A percentile compares a stretch with the other conserved stretches of the same genome.
Conservation (phyloP, 1,140 invertebrate genomes). For the Sycophila sp. region DNA sequence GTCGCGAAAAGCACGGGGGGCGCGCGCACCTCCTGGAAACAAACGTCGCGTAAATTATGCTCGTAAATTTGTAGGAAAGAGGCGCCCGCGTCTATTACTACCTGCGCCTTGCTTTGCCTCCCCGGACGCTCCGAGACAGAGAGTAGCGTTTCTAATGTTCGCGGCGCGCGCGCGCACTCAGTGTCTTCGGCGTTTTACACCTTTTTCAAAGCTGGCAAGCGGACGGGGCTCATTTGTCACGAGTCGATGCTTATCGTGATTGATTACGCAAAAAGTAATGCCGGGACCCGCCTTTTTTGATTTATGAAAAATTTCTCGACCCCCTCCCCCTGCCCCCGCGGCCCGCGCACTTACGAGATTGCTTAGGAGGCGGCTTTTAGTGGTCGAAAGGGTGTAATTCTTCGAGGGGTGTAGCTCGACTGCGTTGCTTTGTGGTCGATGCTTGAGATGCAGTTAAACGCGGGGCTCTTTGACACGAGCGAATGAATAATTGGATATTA, state of each 20-base stretch:
- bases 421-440: too few species aligned
- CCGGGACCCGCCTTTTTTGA: too few species aligned
- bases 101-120: background rate
- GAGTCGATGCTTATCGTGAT: background rate
- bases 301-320: background rate
- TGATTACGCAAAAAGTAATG: background rate
- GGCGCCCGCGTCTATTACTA: background rate
- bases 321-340: background rate
- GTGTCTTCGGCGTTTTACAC: background rate
- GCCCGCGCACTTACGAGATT: too few species aligned
- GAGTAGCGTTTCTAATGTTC: background rate
- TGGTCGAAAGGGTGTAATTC: too few species aligned
- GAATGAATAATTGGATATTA: too few species aligned
- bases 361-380: too few species aligned
- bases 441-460: too few species aligned
- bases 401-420: too few species aligned
- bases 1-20: constrained; percentile 9
- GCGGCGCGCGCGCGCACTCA: background rate
- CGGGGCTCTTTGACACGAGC: too few species aligned
- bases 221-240: too few species aligned
- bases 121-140: background rate
- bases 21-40: constrained; percentile 18
- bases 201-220: too few species aligned
- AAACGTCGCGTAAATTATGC: constrained; percentile 41
- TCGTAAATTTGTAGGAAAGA: constrained; percentile 39